A percentile compares a stretch with the other conserved stretches of the same genome.
phyloP scores from a whole-genome alignment of 2,797 vertebrate species.

The Luscinia megarhynchos region DNA sequence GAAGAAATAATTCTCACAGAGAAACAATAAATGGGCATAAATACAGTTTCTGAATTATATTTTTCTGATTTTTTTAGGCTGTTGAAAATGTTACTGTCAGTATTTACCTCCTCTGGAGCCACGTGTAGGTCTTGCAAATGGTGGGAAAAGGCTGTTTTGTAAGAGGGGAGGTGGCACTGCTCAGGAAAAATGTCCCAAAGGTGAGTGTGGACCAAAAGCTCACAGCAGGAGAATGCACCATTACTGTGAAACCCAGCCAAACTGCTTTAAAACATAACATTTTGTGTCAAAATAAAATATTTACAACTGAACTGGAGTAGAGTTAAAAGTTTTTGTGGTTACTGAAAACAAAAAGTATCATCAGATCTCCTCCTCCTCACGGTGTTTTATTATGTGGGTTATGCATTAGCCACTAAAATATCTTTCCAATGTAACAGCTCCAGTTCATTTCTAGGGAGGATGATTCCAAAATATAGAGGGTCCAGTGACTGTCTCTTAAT shows the following conservation, averaged over 20 bases:
- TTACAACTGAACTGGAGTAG: not conserved
- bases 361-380: not conserved
- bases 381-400: not conserved
- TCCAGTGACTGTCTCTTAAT: not conserved
- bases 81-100: not conserved
- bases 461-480: not conserved
- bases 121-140: not conserved
- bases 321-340: not conserved
- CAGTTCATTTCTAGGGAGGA: not conserved
- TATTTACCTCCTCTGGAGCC: not conserved
- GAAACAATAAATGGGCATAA: not conserved
- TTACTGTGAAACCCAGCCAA: not conserved
- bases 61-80: not conserved
- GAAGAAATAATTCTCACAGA: not conserved
- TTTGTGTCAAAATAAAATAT: not conserved
- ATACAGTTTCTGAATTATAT: not conserved
- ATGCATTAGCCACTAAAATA: not conserved
- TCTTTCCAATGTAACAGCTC: not conserved
- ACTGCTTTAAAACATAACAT: not conserved
- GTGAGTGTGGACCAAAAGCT: not conserved
- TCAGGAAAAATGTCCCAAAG: not conserved
- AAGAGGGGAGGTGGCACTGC: not conserved
- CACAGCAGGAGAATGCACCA: not conserved
- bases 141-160: not conserved
- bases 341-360: not conserved